These are phyloP conservation scores for Phallusia fumigata DNA, from an alignment of 23 tunicate species.

Conservation along the genomic window DNA sequence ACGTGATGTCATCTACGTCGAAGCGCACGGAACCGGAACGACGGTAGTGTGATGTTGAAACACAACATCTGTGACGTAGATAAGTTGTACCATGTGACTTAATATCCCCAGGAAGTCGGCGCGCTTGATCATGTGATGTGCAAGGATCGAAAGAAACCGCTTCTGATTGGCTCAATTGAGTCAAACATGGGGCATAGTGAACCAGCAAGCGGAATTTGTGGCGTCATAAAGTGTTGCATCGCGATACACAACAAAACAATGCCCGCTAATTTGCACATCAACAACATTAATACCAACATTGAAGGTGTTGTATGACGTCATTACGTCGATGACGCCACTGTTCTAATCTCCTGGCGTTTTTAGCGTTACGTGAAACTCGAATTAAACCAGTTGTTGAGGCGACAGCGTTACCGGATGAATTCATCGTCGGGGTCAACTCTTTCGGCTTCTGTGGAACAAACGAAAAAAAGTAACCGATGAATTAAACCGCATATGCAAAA, in stretches of 20 bases:
- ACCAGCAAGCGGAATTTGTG: constrained; percentile 25
- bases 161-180: constrained; percentile 26
- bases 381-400: background rate
- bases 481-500: background rate
- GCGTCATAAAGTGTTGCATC: constrained; percentile 14
- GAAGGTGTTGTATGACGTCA: constrained; percentile 2
- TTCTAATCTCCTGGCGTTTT: too few species aligned
- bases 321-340: background rate
- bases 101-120: constrained; percentile 22
- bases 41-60: background rate
- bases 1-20: constrained; percentile 23
- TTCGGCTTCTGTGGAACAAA: constrained; percentile 35
- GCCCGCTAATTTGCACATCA: constrained; percentile 26
- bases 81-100: background rate
- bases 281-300: constrained; percentile 14
- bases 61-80: background rate
- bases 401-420: background rate
- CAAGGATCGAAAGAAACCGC: constrained; percentile 21
- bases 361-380: constrained; percentile 17
- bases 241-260: constrained; percentile 5
- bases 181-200: constrained; percentile 45
- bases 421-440: constrained; percentile 21
- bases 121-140: constrained; percentile 21
- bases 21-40: constrained; percentile 53
- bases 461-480: constrained; percentile 16